A percentile compares a stretch with the other conserved stretches of the same genome.
phyloP scores from a whole-genome alignment of 2,797 vertebrate genomes.

The Pangasius larnaudii region DNA sequence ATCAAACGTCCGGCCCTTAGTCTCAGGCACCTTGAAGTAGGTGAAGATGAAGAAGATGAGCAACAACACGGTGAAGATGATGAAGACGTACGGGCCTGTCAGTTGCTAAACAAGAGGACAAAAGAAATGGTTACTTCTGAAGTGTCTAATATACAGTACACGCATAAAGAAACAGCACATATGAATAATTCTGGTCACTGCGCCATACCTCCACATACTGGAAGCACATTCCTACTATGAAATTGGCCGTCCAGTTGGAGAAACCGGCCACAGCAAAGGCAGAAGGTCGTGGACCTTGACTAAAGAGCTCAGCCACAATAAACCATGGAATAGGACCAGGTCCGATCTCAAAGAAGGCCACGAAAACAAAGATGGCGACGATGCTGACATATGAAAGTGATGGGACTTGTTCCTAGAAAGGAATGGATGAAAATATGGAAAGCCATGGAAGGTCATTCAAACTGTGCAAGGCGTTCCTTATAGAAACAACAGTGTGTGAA shows the following conservation, averaged over 20 bases:
- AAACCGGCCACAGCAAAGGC: conserved; percentile 91
- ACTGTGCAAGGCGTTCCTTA: neutral
- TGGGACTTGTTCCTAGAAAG: conserved; percentile 77
- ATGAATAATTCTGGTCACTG: neutral
- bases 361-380: conserved; percentile 89
- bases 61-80: conserved; percentile 92
- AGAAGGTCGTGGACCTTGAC: conserved; percentile 92
- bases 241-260: conserved; percentile 96
- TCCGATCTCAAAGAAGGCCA: conserved; percentile 95
- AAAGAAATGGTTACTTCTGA: neutral
- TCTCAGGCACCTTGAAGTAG: conserved; percentile 97
- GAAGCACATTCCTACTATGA: conserved; percentile 94
- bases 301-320: conserved; percentile 94
- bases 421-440: neutral
- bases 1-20: conserved; percentile 92
- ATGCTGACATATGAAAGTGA: conserved; percentile 96
- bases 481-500: neutral
- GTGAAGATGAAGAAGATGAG: conserved; percentile 94
- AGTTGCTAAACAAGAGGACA: conserved; percentile 76
- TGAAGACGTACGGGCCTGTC: conserved; percentile 92
- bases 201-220: conserved; percentile 87
- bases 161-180: neutral
- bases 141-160: neutral
- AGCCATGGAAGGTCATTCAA: neutral
- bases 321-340: conserved; percentile 98